Percentiles rank a stretch among this genome's conserved stretches.
phyloP scores from a whole-genome alignment of 37 sponge, comb jelly and placozoan genomes.

The Ianthella basta region DNA sequence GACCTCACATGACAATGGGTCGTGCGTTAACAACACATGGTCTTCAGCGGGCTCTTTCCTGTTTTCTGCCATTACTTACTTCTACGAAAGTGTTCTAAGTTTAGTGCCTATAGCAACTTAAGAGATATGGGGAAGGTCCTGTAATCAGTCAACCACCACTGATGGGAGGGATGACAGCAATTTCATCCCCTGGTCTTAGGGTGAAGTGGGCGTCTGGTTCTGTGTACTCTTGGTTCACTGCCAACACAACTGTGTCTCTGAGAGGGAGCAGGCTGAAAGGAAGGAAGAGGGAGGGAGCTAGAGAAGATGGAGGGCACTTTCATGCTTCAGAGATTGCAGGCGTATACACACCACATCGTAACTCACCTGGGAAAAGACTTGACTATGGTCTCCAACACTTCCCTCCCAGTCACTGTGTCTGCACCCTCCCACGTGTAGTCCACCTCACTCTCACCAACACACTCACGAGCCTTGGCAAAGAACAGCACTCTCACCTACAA shows the following conservation, averaged over 20 bases:
- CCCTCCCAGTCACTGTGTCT: slow-evolving; percentile 18
- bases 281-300: neutral
- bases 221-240: slow-evolving; percentile 86
- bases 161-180: slow-evolving; percentile 95
- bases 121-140: neutral
- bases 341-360: neutral
- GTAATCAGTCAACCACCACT: slow-evolving; percentile 76
- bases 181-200: slow-evolving; percentile 69
- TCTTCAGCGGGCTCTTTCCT: slow-evolving; percentile 4
- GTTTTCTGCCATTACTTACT: neutral
- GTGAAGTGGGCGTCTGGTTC: slow-evolving; percentile 27
- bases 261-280: slow-evolving; percentile 44
- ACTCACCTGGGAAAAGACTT: slow-evolving; percentile 55
- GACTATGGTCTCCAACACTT: slow-evolving; percentile 44
- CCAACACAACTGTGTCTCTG: slow-evolving; percentile 56
- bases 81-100: too few species aligned
- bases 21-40: slow-evolving; percentile 46
- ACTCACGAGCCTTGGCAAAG: slow-evolving; percentile 87
- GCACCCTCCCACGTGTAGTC: slow-evolving; percentile 26
- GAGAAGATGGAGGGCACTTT: neutral
- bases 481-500: slow-evolving; percentile 74
- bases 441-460: slow-evolving; percentile 24
- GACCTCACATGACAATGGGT: slow-evolving; percentile 41
- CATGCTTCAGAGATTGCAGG: too few species aligned
- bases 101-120: neutral